These are phyloP conservation scores for Chelmon rostratus DNA, from an alignment of 2,797 vertebrate species.

Conservation along the genomic window DNA sequence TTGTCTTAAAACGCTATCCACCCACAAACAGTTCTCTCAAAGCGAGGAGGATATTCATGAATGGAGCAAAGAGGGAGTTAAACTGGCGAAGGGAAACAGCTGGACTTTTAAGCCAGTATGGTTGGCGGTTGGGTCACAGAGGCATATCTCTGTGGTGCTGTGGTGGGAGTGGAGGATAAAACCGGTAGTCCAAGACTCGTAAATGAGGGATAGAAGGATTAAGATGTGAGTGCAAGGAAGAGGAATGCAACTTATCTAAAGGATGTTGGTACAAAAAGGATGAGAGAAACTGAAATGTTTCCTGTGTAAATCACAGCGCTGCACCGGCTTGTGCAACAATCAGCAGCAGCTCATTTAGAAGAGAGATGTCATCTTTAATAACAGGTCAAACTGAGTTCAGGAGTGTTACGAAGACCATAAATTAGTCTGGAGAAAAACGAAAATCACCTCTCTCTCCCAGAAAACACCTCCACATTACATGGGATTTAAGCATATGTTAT, in stretches of 20 bases:
- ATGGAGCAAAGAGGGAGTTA: slow-evolving; percentile 80
- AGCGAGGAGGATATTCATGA: slow-evolving; percentile 75
- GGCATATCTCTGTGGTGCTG: slow-evolving; percentile 84
- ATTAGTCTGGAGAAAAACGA: slow-evolving; percentile 64
- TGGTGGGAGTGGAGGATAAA: slow-evolving; percentile 84
- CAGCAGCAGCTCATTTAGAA: slow-evolving; percentile 56
- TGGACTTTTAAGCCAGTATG: slow-evolving; percentile 83
- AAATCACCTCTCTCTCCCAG: slow-evolving; percentile 53
- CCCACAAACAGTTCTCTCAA: slow-evolving; percentile 79
- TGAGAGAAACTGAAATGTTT: slow-evolving; percentile 34
- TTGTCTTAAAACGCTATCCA: slow-evolving; percentile 86
- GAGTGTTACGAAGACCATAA: slow-evolving; percentile 46
- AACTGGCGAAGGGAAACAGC: slow-evolving; percentile 91
- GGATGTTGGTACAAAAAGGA: slow-evolving; percentile 40
- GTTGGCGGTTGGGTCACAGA: slow-evolving; percentile 73
- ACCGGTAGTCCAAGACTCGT: slow-evolving; percentile 73
- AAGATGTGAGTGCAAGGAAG: slow-evolving; percentile 63
- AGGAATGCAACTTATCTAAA: slow-evolving; percentile 58
- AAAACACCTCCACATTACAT: slow-evolving; percentile 72
- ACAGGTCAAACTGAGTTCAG: slow-evolving; percentile 62
- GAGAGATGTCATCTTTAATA: slow-evolving; percentile 60
- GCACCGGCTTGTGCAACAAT: slow-evolving; percentile 43
- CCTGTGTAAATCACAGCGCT: slow-evolving; percentile 46
- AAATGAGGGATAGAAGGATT: slow-evolving; percentile 76
- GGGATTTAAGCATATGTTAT: slow-evolving; percentile 83